phyloP scores from a whole-genome alignment of 2,888 invertebrate genomes.

The Aethes cnicana region DNA sequence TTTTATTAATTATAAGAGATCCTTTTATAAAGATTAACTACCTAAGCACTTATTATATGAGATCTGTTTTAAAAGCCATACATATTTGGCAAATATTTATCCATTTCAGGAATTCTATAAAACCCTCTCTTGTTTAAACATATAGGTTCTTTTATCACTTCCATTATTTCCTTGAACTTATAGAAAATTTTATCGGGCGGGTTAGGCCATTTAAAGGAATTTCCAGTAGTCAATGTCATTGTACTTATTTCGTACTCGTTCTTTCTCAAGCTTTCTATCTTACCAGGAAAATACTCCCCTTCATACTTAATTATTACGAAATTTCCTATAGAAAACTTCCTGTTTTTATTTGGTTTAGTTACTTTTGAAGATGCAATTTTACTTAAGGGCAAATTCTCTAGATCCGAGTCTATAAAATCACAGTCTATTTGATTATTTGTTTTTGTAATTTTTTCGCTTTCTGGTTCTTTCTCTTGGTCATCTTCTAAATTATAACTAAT shows the following conservation, averaged over 20 bases:
- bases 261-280: constrained; percentile 1
- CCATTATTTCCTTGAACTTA: constrained; percentile 23
- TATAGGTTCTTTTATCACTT: constrained; percentile 25
- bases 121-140: constrained; percentile 27
- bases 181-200: constrained; percentile 30
- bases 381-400: constrained; percentile 24
- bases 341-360: no score
- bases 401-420: constrained; percentile 23
- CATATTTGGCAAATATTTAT: constrained; percentile 26
- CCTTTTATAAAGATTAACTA: background rate
- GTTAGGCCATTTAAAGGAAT: constrained; percentile 31
- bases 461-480: constrained; percentile 1
- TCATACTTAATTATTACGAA: constrained; percentile 13
- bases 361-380: constrained; percentile 23
- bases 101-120: constrained; percentile 28
- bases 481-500: constrained; percentile 22
- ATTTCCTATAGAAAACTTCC: no score
- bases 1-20: background rate
- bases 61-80: constrained; percentile 8
- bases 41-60: background rate
- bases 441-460: background rate
- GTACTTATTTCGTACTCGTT: constrained; percentile 1
- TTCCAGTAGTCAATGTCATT: constrained; percentile 29
- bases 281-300: constrained; percentile 7
- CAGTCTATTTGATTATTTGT: constrained; percentile 13